Evolutionary conservation across 30 jellyfish, hydroid and myxozoan genomes (phyloP).

Genomic region (Phacellophora camtschatica): DNA sequence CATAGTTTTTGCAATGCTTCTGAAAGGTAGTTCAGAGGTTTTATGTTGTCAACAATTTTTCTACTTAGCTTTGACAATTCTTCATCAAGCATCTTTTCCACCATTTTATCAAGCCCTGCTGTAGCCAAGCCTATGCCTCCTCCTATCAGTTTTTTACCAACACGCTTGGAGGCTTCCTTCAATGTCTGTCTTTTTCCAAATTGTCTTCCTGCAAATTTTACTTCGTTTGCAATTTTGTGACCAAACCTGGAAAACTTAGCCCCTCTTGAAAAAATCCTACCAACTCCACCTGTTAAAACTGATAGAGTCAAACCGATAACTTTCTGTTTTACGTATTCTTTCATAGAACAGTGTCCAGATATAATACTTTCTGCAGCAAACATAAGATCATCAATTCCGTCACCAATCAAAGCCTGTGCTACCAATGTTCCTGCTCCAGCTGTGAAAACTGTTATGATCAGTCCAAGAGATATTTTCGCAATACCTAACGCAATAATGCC

Average conservation of each 20-base stretch:
- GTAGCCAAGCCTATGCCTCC: conserved; percentile 20
- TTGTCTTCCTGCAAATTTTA: neutral
- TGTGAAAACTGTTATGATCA: neutral
- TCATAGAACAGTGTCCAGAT: conserved; percentile 24
- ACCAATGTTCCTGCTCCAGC: conserved; percentile 15
- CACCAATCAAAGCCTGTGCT: conserved; percentile 30
- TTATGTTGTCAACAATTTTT: neutral
- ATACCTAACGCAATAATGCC: conserved; percentile 16
- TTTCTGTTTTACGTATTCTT: conserved; percentile 19
- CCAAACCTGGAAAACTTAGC: conserved; percentile 33
- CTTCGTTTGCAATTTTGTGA: conserved; percentile 7
- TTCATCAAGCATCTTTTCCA: neutral
- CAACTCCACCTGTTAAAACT: conserved; percentile 37
- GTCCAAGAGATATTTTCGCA: conserved; percentile 11
- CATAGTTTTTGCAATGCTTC: neutral
- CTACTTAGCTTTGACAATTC: neutral
- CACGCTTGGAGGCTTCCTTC: conserved; percentile 6
- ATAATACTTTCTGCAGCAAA: conserved; percentile 26
- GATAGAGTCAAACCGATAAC: conserved; percentile 9
- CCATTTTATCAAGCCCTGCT: neutral
- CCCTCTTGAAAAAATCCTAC: conserved; percentile 20
- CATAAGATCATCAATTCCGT: conserved; percentile 43
- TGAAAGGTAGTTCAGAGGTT: neutral
- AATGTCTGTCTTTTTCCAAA: neutral
- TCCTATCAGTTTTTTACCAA: conserved; percentile 29